Evolutionary conservation across 92 coral and sea anemone genomes (phyloP), one percentile per base, ranked within the genome.

Genomic region (Epizoanthus stellaris): DNA sequence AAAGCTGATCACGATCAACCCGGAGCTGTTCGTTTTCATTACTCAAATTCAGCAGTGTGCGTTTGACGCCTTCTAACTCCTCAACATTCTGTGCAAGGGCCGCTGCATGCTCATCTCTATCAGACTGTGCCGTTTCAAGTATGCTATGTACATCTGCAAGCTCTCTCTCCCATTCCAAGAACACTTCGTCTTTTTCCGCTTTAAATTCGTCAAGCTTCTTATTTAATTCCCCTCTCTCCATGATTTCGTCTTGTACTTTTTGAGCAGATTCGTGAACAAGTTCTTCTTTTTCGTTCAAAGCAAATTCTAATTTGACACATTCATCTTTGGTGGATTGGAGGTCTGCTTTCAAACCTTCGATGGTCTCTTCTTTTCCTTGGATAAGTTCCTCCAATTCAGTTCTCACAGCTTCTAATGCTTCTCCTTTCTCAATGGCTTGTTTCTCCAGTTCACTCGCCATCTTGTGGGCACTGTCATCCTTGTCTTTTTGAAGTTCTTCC

Each of bases 261-360:
- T 25, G 67, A 21, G 75, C n/a, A 19, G 73, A 80, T 21, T 90
- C 87, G 30, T 17, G 73, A 21, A 84, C n/a, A 13, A 65, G 82
- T 16, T 90, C 87, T 65, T 92, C 88, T 54, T 89, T 73, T 64
- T 92, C 93, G 9, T 80, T 75, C 49, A 89, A 59, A 16, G 84
- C 38, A 39, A 64, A 62, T 25, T 86, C 90, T 62, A 93, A 67
- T 59, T 85, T 77, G 21, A 68, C 84, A 60, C 89, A 80, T 45
- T 93, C 94, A 11, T 88, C 89, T 36, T 91, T 86, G 34, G 86
- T 74, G 23, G 89, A 75, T 60, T 61, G 85, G 40, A 93, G 79
- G 45, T 76, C 76, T 42, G 53, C 80, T 17, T 47, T 88, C n/a
- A 87, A 59, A 5, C 70, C 65, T 71, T 85, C 80, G 40, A 90